A percentile compares a stretch with the other conserved stretches of the same genome.
These are phyloP conservation scores for Rhizomys pruinosus DNA, from an alignment of 2,113 vertebrate genomes.

Conservation along the genomic window DNA sequence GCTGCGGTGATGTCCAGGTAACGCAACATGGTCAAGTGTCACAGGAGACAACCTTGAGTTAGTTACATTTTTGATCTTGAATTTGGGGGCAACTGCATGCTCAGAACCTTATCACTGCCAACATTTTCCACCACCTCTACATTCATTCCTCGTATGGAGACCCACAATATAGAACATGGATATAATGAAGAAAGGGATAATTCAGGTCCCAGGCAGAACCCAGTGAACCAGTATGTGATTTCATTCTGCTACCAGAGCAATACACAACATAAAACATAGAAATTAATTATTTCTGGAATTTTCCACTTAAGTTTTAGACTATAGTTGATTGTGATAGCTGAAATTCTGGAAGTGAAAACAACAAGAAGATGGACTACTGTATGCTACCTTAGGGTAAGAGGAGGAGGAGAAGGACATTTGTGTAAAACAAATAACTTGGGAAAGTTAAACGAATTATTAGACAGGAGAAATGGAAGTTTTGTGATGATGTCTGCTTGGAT, in stretches of 20 bases:
- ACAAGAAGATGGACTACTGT: background rate
- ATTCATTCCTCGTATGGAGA: background rate
- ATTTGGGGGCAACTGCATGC: no score
- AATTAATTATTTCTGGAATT: background rate
- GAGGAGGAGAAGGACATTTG: background rate
- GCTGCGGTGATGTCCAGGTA: background rate
- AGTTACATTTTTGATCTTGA: background rate
- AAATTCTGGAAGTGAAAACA: background rate
- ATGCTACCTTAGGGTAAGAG: background rate
- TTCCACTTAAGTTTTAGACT: background rate
- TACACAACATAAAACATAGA: background rate
- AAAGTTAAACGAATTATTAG: background rate
- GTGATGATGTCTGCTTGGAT: background rate
- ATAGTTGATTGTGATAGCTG: background rate
- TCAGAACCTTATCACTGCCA: background rate
- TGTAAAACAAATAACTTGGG: background rate
- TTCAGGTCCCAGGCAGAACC: background rate
- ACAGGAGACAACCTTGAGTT: background rate
- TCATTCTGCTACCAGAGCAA: background rate
- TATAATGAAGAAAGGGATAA: background rate
- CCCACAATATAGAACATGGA: background rate
- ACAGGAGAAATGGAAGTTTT: background rate
- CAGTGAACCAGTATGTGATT: background rate
- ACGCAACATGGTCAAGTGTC: background rate
- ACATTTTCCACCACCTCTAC: no score